Percentiles rank a stretch among this genome's conserved stretches.
phyloP scores from a whole-genome alignment of 2,888 invertebrate species.

The Pachymerium ferrugineum region DNA sequence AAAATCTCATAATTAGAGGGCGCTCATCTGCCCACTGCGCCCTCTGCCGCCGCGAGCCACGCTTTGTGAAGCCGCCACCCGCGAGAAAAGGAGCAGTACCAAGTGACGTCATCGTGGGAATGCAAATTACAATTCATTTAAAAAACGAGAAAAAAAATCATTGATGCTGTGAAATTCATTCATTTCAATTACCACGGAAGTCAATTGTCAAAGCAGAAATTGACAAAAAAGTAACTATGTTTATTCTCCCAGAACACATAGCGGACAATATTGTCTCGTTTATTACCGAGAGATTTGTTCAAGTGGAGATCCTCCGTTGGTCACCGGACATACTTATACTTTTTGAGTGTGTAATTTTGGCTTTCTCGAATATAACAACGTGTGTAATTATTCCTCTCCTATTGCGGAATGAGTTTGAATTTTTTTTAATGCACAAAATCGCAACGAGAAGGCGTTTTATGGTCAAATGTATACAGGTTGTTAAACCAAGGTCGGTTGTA shows the following conservation, averaged over 20 bases:
- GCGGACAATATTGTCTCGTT: constrained; percentile 19
- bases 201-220: constrained; percentile 6
- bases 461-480: constrained; percentile 14
- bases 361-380: background rate
- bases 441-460: constrained; percentile 14
- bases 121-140: background rate
- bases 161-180: constrained; percentile 23
- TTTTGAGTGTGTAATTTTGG: constrained; percentile 22
- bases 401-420: background rate
- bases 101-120: background rate
- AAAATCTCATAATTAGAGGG: constrained; percentile 31
- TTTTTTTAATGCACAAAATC: constrained; percentile 15
- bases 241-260: constrained; percentile 22
- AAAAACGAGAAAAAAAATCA: background rate
- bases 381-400: background rate
- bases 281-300: constrained; percentile 7
- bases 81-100: background rate
- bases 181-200: background rate
- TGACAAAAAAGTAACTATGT: constrained; percentile 12
- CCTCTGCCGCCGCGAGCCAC: constrained; percentile 19
- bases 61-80: constrained; percentile 28
- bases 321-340: constrained; percentile 20
- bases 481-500: constrained; percentile 20
- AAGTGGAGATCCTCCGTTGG: constrained; percentile 2
- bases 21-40: constrained; percentile 28